phyloP scores from a whole-genome alignment of 2,797 vertebrate genomes.

The Gallinago stenura region DNA sequence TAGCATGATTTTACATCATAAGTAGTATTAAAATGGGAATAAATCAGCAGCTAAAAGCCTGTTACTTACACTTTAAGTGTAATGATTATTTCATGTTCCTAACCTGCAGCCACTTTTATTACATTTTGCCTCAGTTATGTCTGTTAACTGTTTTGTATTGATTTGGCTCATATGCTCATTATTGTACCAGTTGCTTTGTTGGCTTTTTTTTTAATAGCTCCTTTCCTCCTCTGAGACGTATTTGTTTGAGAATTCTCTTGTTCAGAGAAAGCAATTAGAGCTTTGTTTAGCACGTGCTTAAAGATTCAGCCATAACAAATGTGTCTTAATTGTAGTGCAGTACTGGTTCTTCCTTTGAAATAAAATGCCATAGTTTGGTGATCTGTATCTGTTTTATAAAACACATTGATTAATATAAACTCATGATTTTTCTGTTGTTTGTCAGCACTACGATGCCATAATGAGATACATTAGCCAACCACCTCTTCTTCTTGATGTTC shows the following conservation, averaged over 20 bases:
- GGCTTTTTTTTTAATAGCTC: not conserved
- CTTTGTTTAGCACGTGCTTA: not conserved
- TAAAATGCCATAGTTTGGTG: not conserved
- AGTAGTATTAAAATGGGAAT: not conserved
- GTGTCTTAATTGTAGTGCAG: not conserved
- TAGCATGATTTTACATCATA: not conserved
- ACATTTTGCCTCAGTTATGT: not conserved
- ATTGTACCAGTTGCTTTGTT: not conserved
- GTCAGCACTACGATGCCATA: conserved; percentile 96
- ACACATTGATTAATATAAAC: not conserved
- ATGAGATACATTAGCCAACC: conserved; percentile 99
- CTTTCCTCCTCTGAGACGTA: not conserved
- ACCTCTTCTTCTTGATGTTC: conserved; percentile 94
- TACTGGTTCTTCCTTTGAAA: not conserved
- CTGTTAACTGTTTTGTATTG: not conserved
- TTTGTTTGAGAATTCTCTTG: not conserved
- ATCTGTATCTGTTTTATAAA: not conserved
- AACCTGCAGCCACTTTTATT: not conserved
- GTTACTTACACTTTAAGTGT: not conserved
- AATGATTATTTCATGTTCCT: not conserved
- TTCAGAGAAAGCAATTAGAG: not conserved
- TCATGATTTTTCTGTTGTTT: conserved; percentile 24
- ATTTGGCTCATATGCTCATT: not conserved
- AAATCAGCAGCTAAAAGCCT: not conserved
- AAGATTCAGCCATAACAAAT: not conserved